Base-by-base conservation (phyloP, 2,888 invertebrate genomes). In the Trissolcus japonicus region DNA sequence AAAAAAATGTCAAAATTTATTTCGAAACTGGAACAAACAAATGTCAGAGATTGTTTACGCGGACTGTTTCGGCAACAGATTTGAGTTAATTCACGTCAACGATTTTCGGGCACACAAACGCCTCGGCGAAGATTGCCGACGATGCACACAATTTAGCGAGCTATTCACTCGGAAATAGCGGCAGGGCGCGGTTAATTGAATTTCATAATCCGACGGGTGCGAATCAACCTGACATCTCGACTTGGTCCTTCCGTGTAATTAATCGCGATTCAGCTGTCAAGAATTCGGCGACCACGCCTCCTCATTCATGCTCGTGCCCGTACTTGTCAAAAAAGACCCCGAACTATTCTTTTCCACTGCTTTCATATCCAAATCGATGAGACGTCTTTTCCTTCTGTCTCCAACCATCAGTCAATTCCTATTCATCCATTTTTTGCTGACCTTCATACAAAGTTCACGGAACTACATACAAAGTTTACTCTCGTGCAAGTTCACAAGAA, bases 141-240 rank as follows among this genome's bases (percentile, higher is more conserved):
- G 61, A 73, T 73, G 54, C 69, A 21, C 60, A 51, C 67, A 75
- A 71, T 78, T 74, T 71, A 66, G 29, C 62, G 59, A 60, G 50
- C 54, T 61, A 41, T 59, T 48, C 59, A 59, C 53, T 60, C 67
- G 76, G 60, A 72, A 72, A 74, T 57, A 79, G 75, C 53, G 67
- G 54, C 68, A 61, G 61, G 72, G 77, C 78, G 80, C 69, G 74
- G 69, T 68, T 81, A 82, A 85, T 84, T 84, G 80, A 84, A 85
- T 85, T 84, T 85, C 81, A 83, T 85, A 85, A 82, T 83, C 81
- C 79, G 79, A 67, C 79, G 81, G 69, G 67, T 63, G 80, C 78
- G 79, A 80, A 80, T 80, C 78, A 78, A 78, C 57, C 73, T 63
- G 68, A 66, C 80, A 79, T 81, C 79, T 80, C 80, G 81, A 71